Evolutionary conservation across 2,797 vertebrate species (phyloP).

Genomic region (Yasuhikotakia modesta): DNA sequence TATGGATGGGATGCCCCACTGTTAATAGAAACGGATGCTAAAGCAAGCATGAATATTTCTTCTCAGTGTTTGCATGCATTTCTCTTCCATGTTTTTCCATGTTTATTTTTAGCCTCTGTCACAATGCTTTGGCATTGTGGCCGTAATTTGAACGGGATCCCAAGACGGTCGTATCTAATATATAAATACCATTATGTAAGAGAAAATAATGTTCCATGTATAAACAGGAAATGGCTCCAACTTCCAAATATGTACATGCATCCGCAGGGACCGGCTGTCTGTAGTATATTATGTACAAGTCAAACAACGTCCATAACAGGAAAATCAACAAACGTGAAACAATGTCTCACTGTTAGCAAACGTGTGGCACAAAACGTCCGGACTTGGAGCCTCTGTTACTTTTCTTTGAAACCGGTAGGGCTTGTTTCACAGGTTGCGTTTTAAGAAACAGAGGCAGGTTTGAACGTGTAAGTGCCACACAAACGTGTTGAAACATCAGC

Average conservation of each 20-base stretch:
- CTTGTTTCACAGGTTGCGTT: constrained; percentile 68
- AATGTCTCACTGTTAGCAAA: constrained; percentile 30
- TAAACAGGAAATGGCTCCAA: not conserved
- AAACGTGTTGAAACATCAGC: constrained; percentile 13
- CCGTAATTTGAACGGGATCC: not conserved
- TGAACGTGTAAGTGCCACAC: constrained; percentile 59
- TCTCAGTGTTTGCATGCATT: no score
- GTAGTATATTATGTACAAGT: not conserved
- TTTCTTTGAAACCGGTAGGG: constrained; percentile 67
- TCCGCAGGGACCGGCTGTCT: not conserved
- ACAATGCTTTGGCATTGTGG: no score
- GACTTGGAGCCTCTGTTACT: constrained; percentile 29
- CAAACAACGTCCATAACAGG: not conserved
- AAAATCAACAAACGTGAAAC: constrained; percentile 21
- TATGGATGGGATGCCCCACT: no score
- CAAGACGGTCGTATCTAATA: not conserved
- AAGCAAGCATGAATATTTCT: no score
- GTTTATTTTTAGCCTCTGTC: not conserved
- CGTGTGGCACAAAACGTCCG: constrained; percentile 29
- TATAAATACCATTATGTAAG: no score
- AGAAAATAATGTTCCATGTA: not conserved
- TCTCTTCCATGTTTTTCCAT: no score
- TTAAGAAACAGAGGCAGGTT: constrained; percentile 64
- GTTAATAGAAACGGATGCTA: no score
- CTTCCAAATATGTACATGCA: constrained; percentile 6